Percentiles rank a stretch among this genome's conserved stretches.
Conservation (phyloP, 2,797 vertebrate genomes). For the Chelonia mydas region DNA sequence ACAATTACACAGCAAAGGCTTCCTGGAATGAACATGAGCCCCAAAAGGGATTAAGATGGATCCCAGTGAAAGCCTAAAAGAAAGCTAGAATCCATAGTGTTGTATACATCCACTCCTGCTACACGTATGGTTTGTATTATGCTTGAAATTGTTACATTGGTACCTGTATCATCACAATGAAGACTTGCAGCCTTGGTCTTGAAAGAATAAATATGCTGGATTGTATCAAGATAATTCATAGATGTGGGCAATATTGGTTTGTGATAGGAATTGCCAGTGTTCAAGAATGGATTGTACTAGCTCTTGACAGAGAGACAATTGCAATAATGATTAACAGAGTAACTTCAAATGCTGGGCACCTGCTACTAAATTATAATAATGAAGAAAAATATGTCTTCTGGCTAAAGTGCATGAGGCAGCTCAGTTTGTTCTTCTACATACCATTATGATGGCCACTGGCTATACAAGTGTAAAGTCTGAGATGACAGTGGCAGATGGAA, state of each 20-base stretch:
- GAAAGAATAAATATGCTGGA: background rate
- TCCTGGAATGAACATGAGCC: constrained; percentile 41
- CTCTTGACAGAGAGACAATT: background rate
- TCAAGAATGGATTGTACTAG: background rate
- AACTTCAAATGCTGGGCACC: background rate
- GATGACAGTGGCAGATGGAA: background rate
- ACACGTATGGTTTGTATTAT: background rate
- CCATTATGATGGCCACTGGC: background rate
- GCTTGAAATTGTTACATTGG: background rate
- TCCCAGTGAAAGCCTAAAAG: background rate
- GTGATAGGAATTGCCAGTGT: background rate
- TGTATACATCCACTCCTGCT: background rate
- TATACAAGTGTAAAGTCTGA: background rate
- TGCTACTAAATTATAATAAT: background rate
- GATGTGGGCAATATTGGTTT: background rate
- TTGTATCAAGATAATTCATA: background rate
- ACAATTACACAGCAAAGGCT: constrained; percentile 26
- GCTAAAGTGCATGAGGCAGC: background rate
- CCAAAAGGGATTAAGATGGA: background rate
- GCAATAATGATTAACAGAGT: background rate
- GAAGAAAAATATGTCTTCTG: background rate
- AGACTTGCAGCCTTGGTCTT: background rate
- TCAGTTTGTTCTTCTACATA: background rate
- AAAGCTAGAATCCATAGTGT: background rate
- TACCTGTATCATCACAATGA: background rate